Evolutionary conservation across 2,113 vertebrate species (phyloP), one percentile per base, ranked within the genome.

Genomic region (Antennarius striatus): DNA sequence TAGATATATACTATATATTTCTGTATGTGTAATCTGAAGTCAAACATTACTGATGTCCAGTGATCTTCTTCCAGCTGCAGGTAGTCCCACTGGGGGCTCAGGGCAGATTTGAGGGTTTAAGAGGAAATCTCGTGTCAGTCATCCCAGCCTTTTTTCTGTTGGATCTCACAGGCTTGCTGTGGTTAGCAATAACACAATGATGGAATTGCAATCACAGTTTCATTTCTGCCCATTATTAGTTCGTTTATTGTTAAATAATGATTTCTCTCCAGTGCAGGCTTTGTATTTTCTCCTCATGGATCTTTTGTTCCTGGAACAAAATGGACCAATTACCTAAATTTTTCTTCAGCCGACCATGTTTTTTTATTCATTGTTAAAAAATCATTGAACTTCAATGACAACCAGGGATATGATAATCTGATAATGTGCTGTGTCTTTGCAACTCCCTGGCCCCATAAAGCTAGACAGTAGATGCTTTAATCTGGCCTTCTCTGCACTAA

Each of bases 61-160:
- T 68, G 58, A 79, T 71, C 55, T 62, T 63, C 49, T 47, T 63
- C 30, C 60, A 64, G 47, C 48, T 52, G 65, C 52, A 65, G 68
- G 58, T 76, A 49, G 56, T 62, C 63, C 0, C 47, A 15, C 72
- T 63, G 69, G 63, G 66, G 51, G 66, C 58, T 51, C 60, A 30
- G 36, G 1, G 39, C 71, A 79, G 71, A 77, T 78, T 82, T 84
- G 22, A 5, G 30, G 48, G 75, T 4, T 85, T 76, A 74, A 52
- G 53, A 15, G 53, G 48, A 79, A 82, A 74, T 79, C 64, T 63
- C 45, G 17, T 29, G 30, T 72, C 45, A 56, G 28, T 65, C 56
- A 17, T 57, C 51, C 5, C 4, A 6, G 12, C 13, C 45, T 15
- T 11, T 42, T 42, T 42, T 45, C 9, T 11, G 3, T 45, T 45